Percentiles rank a stretch among this genome's conserved stretches.
These are phyloP conservation scores for Cyprinodon brontotheroides DNA, from an alignment of 2,113 vertebrate species.

Conservation along the genomic window DNA sequence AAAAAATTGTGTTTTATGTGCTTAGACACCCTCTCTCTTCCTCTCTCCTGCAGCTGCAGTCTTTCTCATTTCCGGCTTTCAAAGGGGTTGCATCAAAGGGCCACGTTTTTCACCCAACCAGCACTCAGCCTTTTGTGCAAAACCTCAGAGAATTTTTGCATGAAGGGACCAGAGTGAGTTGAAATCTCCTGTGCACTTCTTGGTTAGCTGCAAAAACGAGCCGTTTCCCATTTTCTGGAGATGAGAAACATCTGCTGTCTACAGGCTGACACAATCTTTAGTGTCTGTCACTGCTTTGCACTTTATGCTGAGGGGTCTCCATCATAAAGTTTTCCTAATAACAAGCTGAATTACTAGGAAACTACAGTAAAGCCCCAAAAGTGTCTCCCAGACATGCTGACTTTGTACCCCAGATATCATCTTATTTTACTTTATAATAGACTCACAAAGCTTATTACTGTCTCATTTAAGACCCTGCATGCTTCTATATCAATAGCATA, in stretches of 20 bases:
- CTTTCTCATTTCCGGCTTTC: constrained; percentile 79
- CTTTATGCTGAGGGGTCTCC: constrained; percentile 71
- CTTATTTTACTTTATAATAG: background rate
- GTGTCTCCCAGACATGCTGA: constrained; percentile 1
- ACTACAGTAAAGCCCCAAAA: constrained; percentile 4
- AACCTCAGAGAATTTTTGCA: constrained; percentile 75
- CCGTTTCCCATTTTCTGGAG: constrained; percentile 81
- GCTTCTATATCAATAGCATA: constrained; percentile 47
- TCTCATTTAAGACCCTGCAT: constrained; percentile 60
- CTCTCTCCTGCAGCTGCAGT: constrained; percentile 59
- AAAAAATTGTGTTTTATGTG: constrained; percentile 5
- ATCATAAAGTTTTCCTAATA: constrained; percentile 16
- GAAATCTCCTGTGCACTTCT: constrained; percentile 38
- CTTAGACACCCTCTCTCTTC: constrained; percentile 57
- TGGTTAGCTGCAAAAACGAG: constrained; percentile 82
- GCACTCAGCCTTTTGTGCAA: constrained; percentile 73
- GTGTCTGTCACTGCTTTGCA: constrained; percentile 66
- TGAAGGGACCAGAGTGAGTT: constrained; percentile 62
- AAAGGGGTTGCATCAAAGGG: constrained; percentile 83
- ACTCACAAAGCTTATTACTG: constrained; percentile 21
- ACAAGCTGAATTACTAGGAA: background rate
- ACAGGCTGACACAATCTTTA: constrained; percentile 32
- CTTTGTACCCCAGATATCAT: constrained; percentile 7
- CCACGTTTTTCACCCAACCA: constrained; percentile 81
- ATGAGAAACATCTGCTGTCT: constrained; percentile 76